phyloP scores from a whole-genome alignment of 2,888 invertebrate genomes.

The Eilema sororculum region DNA sequence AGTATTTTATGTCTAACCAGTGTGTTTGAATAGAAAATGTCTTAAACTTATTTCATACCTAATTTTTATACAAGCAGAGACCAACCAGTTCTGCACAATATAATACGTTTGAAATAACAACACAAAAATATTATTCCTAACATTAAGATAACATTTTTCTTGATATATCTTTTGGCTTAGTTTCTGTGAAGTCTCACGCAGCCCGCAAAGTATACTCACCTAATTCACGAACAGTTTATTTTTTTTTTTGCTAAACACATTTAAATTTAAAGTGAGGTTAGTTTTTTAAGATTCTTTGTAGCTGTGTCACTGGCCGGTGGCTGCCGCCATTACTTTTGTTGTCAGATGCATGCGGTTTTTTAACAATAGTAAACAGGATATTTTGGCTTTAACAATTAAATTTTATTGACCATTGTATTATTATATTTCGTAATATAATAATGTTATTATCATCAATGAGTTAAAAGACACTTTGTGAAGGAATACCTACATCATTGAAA shows the following conservation, averaged over 20 bases:
- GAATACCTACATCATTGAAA: neutral
- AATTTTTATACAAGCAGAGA: neutral
- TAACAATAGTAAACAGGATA: conserved; percentile 30
- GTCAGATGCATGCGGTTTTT: conserved; percentile 24
- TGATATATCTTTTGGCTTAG: neutral
- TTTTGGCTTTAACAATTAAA: conserved; percentile 22
- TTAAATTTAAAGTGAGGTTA: conserved; percentile 1
- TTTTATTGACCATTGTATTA: neutral
- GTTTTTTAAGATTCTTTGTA: conserved; percentile 15
- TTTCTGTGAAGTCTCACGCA: neutral
- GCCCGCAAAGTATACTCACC: conserved; percentile 2
- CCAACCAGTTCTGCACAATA: neutral
- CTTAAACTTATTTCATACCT: neutral
- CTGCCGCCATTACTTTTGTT: conserved; percentile 7
- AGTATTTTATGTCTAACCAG: neutral
- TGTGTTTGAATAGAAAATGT: neutral
- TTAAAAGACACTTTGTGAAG: neutral
- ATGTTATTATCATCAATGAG: neutral
- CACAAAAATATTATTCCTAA: neutral
- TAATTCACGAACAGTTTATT: conserved; percentile 1
- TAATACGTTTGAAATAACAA: neutral
- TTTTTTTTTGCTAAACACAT: conserved; percentile 7
- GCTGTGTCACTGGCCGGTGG: conserved; percentile 17
- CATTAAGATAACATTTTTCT: neutral
- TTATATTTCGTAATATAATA: neutral